Evolutionary conservation across 2,888 invertebrate species (phyloP).

Genomic region (Electrophaes corylata): DNA sequence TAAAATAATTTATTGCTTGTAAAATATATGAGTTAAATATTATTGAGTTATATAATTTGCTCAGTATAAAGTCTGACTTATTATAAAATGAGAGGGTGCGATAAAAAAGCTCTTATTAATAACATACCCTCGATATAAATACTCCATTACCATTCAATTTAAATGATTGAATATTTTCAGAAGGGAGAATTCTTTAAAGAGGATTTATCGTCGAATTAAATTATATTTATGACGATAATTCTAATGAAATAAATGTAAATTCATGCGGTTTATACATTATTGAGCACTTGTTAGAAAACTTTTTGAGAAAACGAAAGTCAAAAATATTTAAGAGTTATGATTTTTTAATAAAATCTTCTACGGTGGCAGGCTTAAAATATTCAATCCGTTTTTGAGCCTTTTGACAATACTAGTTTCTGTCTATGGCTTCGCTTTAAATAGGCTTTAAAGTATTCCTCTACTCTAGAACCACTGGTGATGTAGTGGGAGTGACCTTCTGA

Average conservation of each 20-base stretch:
- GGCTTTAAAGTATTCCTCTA: too few relatives aligned
- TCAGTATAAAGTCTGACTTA: too few relatives aligned
- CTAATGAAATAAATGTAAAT: conserved; percentile 27
- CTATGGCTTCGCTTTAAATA: too few relatives aligned
- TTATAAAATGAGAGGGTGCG: background rate
- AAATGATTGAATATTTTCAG: conserved; percentile 17
- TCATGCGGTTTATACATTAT: conserved; percentile 13
- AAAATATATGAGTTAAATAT: too few relatives aligned
- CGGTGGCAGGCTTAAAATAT: too few relatives aligned
- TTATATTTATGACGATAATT: conserved; percentile 30
- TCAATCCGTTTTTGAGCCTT: too few relatives aligned
- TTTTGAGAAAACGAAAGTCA: background rate
- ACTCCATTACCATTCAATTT: conserved; percentile 14
- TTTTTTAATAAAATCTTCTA: too few relatives aligned
- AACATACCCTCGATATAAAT: background rate
- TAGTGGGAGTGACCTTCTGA: too few relatives aligned
- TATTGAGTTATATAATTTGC: too few relatives aligned
- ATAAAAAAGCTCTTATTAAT: conserved; percentile 1
- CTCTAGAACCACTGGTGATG: too few relatives aligned
- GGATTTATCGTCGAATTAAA: conserved; percentile 22
- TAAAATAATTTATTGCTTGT: too few relatives aligned
- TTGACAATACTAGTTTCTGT: too few relatives aligned
- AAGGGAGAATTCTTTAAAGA: conserved; percentile 5
- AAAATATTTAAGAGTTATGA: background rate
- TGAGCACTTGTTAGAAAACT: conserved; percentile 7